Percentiles rank a stretch among this genome's conserved stretches.
These are phyloP conservation scores for Chromis chromis DNA, from an alignment of 2,797 vertebrate genomes.

Conservation along the genomic window DNA sequence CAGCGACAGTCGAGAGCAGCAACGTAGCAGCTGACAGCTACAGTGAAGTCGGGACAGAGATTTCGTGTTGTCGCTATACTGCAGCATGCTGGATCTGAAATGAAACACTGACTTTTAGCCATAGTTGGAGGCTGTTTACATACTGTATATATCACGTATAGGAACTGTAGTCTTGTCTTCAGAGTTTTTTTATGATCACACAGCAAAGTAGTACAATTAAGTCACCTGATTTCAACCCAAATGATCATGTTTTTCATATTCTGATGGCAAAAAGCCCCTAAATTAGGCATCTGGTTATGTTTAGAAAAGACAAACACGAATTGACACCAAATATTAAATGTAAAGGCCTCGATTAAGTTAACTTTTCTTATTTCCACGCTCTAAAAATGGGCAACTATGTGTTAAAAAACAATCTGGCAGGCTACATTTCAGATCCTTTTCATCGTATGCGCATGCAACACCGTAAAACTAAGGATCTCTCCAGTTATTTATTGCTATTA, in stretches of 20 bases:
- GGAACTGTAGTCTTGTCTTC: not conserved
- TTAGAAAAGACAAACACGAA: not conserved
- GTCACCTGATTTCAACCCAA: not conserved
- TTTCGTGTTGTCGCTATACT: not conserved
- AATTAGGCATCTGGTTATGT: not conserved
- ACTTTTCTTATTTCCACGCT: not conserved
- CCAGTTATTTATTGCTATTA: too few species aligned
- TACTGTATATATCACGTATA: not conserved
- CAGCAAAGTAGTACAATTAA: not conserved
- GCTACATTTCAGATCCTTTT: not conserved
- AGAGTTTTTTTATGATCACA: slow-evolving; percentile 1
- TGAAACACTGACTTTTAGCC: slow-evolving; percentile 20
- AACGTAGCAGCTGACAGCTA: slow-evolving; percentile 43
- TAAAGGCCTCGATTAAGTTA: not conserved
- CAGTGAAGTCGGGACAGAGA: slow-evolving; percentile 18
- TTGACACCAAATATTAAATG: not conserved
- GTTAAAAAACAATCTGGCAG: not conserved
- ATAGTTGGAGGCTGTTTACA: slow-evolving; percentile 8
- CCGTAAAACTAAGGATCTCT: too few species aligned
- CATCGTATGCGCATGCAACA: too few species aligned
- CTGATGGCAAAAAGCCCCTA: not conserved
- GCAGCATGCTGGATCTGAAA: slow-evolving; percentile 10
- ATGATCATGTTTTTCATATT: slow-evolving; percentile 1
- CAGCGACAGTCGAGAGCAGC: slow-evolving; percentile 28
- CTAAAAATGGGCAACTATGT: not conserved